Evolutionary conservation across 2,113 vertebrate species (phyloP).

Genomic region (Petrocephalus microphthalmus): DNA sequence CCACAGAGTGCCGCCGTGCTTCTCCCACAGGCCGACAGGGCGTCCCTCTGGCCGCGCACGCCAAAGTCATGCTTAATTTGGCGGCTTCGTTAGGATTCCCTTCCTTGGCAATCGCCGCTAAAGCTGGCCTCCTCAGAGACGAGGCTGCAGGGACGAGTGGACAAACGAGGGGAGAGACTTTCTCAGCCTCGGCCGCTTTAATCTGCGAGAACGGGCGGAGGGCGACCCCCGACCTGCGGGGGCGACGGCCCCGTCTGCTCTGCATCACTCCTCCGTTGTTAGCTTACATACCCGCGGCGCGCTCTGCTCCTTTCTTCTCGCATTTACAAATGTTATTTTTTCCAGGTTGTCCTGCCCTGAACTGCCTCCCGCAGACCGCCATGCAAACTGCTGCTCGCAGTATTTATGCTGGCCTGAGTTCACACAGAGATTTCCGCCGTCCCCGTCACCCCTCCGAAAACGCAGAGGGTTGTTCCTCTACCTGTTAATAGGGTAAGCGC

Average conservation of each 20-base stretch:
- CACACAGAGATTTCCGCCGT: background rate
- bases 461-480: background rate
- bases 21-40: background rate
- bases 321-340: slow-evolving; percentile 30
- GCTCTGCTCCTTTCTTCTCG: slow-evolving; percentile 14
- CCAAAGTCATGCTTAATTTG: background rate
- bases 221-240: background rate
- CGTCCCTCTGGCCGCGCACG: background rate
- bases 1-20: background rate
- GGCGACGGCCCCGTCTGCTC: slow-evolving; percentile 10
- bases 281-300: slow-evolving; percentile 30
- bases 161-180: background rate
- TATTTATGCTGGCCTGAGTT: slow-evolving; percentile 25
- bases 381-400: slow-evolving; percentile 27
- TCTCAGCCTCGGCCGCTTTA: background rate
- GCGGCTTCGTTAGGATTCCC: background rate
- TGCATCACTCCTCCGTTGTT: slow-evolving; percentile 11
- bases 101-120: background rate
- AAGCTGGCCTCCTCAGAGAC: background rate
- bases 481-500: background rate
- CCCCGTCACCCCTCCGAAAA: slow-evolving; percentile 23
- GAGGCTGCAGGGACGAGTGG: background rate
- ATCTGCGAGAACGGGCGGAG: background rate
- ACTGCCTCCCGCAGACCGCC: slow-evolving; percentile 9
- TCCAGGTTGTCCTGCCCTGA: slow-evolving; percentile 24